A percentile compares a stretch with the other conserved stretches of the same genome.
These are phyloP conservation scores for Achlya flavicornis DNA, from an alignment of 2,888 invertebrate genomes.

Conservation along the genomic window DNA sequence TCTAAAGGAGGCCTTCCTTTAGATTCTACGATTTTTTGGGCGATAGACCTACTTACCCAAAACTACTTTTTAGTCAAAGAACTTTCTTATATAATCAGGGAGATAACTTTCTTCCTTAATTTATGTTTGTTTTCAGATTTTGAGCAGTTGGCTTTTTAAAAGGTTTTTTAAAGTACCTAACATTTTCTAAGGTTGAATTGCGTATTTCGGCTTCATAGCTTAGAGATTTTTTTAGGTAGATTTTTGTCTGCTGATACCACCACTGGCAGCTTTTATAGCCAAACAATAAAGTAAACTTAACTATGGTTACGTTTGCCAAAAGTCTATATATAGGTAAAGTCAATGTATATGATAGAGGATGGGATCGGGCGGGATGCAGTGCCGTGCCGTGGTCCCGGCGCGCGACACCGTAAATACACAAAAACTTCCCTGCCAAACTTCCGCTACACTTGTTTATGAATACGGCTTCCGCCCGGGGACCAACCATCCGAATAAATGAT, in stretches of 20 bases:
- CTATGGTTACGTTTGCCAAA: conserved; percentile 61
- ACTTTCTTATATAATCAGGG: no score
- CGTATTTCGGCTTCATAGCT: no score
- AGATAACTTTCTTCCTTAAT: no score
- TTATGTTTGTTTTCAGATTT: no score
- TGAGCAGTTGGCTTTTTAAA: no score
- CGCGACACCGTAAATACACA: conserved; percentile 69
- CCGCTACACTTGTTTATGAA: conserved; percentile 75
- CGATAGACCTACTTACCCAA: no score
- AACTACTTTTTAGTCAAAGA: no score
- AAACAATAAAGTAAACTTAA: conserved; percentile 43
- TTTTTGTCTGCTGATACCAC: not conserved
- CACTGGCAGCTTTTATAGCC: not conserved
- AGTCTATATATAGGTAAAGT: conserved; percentile 36
- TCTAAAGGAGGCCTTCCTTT: no score
- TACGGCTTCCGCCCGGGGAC: conserved; percentile 57
- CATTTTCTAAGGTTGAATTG: no score
- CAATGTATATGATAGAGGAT: conserved; percentile 46
- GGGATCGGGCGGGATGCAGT: conserved; percentile 56
- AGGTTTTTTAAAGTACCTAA: no score
- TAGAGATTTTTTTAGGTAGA: no score
- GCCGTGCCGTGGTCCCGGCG: conserved; percentile 42
- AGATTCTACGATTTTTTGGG: no score
- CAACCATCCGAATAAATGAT: conserved; percentile 55
- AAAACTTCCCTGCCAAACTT: conserved; percentile 77